These are phyloP conservation scores for Lophius piscatorius DNA, from an alignment of 2,113 vertebrate genomes.

Conservation along the genomic window DNA sequence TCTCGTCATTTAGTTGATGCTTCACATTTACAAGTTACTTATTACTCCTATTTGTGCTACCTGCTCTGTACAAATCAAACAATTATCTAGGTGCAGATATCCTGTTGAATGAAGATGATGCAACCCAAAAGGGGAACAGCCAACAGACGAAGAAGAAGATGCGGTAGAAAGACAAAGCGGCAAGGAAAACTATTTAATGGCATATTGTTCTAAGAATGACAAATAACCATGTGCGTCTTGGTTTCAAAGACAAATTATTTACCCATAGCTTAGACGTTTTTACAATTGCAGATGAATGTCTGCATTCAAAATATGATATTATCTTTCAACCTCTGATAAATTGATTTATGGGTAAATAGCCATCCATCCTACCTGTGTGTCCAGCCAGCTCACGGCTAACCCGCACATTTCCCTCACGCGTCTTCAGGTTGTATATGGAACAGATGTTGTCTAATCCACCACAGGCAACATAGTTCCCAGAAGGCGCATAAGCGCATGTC, in stretches of 20 bases:
- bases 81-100: too few relatives aligned
- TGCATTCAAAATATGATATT: neutral
- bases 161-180: too few relatives aligned
- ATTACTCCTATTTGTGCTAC: neutral
- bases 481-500: slow-evolving; percentile 98
- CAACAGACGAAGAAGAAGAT: too few relatives aligned
- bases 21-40: too few relatives aligned
- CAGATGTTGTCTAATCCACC: slow-evolving; percentile 99
- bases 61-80: neutral
- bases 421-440: slow-evolving; percentile 99
- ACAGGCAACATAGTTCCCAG: slow-evolving; percentile 98
- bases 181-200: too few relatives aligned
- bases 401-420: slow-evolving; percentile 97
- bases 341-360: neutral
- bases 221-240: neutral
- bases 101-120: too few relatives aligned
- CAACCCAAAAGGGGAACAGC: too few relatives aligned
- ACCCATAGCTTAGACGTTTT: neutral
- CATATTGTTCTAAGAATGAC: neutral
- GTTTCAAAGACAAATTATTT: neutral
- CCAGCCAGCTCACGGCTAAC: slow-evolving; percentile 97
- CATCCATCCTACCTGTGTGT: slow-evolving; percentile 88
- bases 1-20: too few relatives aligned
- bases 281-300: neutral
- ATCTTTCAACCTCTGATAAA: neutral